These are phyloP conservation scores for Bradynema listronoti DNA, from an alignment of 1,140 invertebrate species.

Conservation along the genomic window DNA sequence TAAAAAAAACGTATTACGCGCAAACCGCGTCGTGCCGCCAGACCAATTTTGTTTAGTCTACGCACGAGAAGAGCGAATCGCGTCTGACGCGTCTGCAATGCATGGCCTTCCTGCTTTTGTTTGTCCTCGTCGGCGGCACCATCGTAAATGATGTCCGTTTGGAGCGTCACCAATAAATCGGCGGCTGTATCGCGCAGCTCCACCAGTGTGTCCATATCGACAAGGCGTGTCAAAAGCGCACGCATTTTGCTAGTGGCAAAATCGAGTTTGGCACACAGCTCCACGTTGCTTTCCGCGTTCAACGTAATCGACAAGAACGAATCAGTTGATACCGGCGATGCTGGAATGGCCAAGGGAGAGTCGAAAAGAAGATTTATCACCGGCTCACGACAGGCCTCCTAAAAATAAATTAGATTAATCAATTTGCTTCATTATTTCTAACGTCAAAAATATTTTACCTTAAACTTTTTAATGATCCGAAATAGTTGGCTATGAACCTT, in stretches of 20 bases:
- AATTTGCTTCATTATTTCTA: neutral
- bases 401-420: too few species aligned
- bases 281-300: neutral
- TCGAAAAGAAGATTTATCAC: constrained; percentile 7
- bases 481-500: constrained; percentile 51
- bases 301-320: neutral
- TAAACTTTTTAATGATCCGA: constrained; percentile 48
- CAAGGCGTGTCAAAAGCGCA: neutral
- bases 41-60: constrained; percentile 14
- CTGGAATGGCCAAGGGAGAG: neutral
- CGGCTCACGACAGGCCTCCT: constrained; percentile 10
- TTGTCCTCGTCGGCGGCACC: constrained; percentile 32
- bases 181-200: neutral
- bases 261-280: neutral
- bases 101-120: constrained; percentile 43
- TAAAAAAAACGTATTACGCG: neutral
- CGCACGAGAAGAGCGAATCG: constrained; percentile 27
- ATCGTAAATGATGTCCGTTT: constrained; percentile 28
- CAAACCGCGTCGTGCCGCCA: constrained; percentile 16
- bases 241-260: neutral
- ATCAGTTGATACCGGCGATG: neutral
- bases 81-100: constrained; percentile 35
- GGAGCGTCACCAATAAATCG: constrained; percentile 16
- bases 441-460: constrained; percentile 31
- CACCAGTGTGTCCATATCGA: constrained; percentile 12